Evolutionary conservation across 2,797 vertebrate species (phyloP), one percentile per base, ranked within the genome.

Genomic region (Arnoldichthys spilopterus): DNA sequence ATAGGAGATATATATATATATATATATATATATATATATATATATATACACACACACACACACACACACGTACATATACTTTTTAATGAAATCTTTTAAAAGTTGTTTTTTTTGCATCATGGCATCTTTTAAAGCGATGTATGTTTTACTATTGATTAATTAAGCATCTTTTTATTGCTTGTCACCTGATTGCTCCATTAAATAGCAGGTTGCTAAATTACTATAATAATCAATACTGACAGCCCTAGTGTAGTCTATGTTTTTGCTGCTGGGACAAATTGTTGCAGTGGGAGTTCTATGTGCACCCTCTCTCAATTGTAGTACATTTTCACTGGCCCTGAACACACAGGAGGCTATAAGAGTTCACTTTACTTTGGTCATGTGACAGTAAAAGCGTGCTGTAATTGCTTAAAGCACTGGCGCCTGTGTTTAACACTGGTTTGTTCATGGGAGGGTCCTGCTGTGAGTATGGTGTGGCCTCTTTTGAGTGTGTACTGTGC

Each of bases 401-500:
- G 47, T 70, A 32, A 53, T 71, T 63, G 22, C 61, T 77, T 20
- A 13, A 59, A 8, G 20, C 54, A 16, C 30, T 49, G 49, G 53
- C 49, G 51, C 11, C 22, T 40, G 47, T 70, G 20, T 63, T 80
- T 74, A 37, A 80, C 37, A 54, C 34, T 62, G 75, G 22, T 70
- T 34, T 74, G 62, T 73, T 37, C 24, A 1, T 26, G 43, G 40
- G 49, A 47, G 51, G 16, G 28, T 58, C 53, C 43, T 51, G 22
- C 54, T 72, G 59, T 70, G 63, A 43, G 43, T 68, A 1, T 74
- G 71, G 26, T 75, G 61, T 67, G 13, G 62, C 71, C 49, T 67
- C 37, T 73, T 56, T 22, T 47, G 34, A 59, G 47, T 64, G 78
- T 80, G 75, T 80, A 54, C 32, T 51, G 43, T 74, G 32, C 26